These are phyloP conservation scores for Elmis aenea DNA, from an alignment of 2,888 invertebrate species.

Conservation along the genomic window DNA sequence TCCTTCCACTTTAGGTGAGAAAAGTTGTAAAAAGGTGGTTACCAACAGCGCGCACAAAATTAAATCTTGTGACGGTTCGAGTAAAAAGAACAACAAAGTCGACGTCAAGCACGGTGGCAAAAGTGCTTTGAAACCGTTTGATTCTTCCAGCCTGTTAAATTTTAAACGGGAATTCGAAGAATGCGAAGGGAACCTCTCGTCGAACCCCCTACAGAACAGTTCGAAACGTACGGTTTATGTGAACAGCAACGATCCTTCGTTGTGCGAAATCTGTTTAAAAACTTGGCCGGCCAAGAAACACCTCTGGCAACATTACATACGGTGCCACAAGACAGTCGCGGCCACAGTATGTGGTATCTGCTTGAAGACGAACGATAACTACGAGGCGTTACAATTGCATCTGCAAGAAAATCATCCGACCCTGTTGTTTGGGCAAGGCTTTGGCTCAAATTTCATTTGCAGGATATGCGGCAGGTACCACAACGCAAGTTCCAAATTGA, in stretches of 20 bases:
- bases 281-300: constrained; percentile 58
- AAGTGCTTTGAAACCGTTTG: too few species aligned
- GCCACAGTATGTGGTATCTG: constrained; percentile 58
- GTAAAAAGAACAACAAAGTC: background rate
- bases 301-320: constrained; percentile 55
- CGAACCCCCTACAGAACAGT: constrained; percentile 31
- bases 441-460: constrained; percentile 56
- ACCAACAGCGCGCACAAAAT: background rate
- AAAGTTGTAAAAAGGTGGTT: background rate
- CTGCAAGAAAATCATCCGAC: constrained; percentile 49
- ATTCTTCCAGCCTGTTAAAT: too few species aligned
- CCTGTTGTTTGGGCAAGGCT: constrained; percentile 48
- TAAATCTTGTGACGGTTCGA: background rate
- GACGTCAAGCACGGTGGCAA: too few species aligned
- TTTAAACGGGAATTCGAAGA: background rate
- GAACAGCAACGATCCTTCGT: constrained; percentile 46
- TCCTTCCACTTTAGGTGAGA: background rate
- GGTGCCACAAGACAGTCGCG: constrained; percentile 54
- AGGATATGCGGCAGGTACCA: constrained; percentile 50
- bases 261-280: constrained; percentile 55
- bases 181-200: constrained; percentile 13
- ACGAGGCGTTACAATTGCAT: constrained; percentile 49
- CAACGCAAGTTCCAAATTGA: constrained; percentile 53
- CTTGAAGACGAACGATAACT: constrained; percentile 51
- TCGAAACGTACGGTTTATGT: constrained; percentile 52